Base-by-base conservation (phyloP, 2,888 invertebrate genomes). In the Himalopsyche japonica region DNA sequence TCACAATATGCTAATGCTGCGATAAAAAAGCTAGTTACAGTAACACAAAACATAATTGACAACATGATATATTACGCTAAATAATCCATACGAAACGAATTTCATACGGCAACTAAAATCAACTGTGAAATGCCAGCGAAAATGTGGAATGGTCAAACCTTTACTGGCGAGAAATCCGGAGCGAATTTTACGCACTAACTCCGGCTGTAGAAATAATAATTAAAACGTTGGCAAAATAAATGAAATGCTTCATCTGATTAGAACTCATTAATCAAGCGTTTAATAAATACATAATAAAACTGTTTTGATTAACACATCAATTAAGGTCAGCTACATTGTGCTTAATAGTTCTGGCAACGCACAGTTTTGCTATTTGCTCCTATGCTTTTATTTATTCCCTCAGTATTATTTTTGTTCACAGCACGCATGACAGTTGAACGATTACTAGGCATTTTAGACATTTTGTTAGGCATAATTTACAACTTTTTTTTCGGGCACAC, bases 211-310 rank as follows among this genome's bases (percentile, higher is more conserved):
- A 49, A 49, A 49, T 57, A 57, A 20, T 57, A 57, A 57, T 57
- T 57, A 57, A n/a, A 57, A 57, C 57, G 57, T 57, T 57, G 57
- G 57, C 57, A 57, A 57, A 57, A 57, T 20, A 57, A 57, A 57
- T 57, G 57, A 57, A 57, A 20, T 57, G 57, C 24, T 57, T 20
- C 20, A 57, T 57, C 57, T 57, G 57, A 57, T 57, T 57, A 79
- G 34, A 76, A 15, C 27, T 83, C 81, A 82, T 83, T 77, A 83
- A 85, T 85, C 83, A 83, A 57, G 79, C 70, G 48, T 47, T 83
- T 85, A 82, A 83, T 85, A 82, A 83, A 85, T 83, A 85, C 85
- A 77, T 79, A 82, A 85, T 82, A 83, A 83, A 81, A 83, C 34
- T 32, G 24, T 48, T 82, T 18, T 83, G 79, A 83, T 79, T 83